Conservation (phyloP, 2,113 vertebrate species). For the Aix galericulata region DNA sequence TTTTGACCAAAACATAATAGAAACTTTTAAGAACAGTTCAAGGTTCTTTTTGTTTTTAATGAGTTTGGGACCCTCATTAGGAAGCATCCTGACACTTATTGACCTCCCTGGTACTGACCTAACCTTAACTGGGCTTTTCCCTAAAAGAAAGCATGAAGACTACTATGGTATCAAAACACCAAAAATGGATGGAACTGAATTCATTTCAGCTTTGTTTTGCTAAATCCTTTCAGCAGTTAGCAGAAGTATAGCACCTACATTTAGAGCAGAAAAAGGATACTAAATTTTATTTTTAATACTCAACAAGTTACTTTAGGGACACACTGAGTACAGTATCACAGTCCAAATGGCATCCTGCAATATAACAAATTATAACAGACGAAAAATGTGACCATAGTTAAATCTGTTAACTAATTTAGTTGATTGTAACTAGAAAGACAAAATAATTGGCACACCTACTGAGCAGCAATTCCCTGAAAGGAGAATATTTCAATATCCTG, state of each 20-base stretch:
- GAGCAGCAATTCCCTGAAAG: not conserved
- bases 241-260: not conserved
- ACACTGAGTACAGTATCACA: not conserved
- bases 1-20: accelerated
- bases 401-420: not conserved
- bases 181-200: not conserved
- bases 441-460: not conserved
- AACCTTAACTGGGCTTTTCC: not conserved
- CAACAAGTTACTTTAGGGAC: not conserved
- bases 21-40: not conserved
- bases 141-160: not conserved
- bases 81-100: not conserved
- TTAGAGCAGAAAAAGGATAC: not conserved
- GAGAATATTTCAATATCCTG: conserved; percentile 3
- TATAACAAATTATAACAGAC: not conserved
- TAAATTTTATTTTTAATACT: not conserved
- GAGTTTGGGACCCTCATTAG: not conserved
- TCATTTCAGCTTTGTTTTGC: not conserved
- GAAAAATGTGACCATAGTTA: not conserved
- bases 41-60: not conserved
- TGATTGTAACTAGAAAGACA: not conserved
- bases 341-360: not conserved
- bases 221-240: not conserved
- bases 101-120: not conserved
- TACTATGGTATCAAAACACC: not conserved